phyloP scores from a whole-genome alignment of 2,888 invertebrate species.

The Heliconius hortense region DNA sequence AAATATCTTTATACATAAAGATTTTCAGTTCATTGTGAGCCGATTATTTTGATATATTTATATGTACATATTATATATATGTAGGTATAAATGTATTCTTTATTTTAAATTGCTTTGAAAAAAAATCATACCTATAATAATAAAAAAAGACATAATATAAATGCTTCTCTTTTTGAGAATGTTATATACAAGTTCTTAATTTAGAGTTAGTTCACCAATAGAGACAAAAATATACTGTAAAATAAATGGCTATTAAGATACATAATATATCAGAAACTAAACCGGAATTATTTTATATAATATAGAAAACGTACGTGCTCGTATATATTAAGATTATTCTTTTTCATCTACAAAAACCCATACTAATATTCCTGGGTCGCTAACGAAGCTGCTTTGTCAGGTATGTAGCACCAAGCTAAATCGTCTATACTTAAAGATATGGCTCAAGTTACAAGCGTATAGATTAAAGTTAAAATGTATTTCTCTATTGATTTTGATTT shows the following conservation, averaged over 20 bases:
- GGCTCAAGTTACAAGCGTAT: conserved; percentile 39
- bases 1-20: too few species aligned
- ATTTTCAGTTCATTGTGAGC: too few species aligned
- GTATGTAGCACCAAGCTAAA: conserved; percentile 63
- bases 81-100: too few species aligned
- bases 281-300: background rate
- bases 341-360: conserved; percentile 60
- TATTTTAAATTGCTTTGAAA: too few species aligned
- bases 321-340: conserved; percentile 7
- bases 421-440: conserved; percentile 55
- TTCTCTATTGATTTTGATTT: background rate
- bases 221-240: background rate
- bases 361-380: conserved; percentile 56
- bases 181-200: too few species aligned
- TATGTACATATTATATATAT: too few species aligned
- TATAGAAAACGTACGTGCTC: background rate
- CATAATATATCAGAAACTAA: background rate
- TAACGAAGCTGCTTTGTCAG: conserved; percentile 77
- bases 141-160: too few species aligned
- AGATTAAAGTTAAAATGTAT: too few species aligned
- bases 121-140: too few species aligned
- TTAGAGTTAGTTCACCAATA: too few species aligned
- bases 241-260: background rate
- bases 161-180: too few species aligned
- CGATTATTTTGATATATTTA: too few species aligned